Conservation (phyloP, 2,113 vertebrate genomes). For the Azemiops feae region DNA sequence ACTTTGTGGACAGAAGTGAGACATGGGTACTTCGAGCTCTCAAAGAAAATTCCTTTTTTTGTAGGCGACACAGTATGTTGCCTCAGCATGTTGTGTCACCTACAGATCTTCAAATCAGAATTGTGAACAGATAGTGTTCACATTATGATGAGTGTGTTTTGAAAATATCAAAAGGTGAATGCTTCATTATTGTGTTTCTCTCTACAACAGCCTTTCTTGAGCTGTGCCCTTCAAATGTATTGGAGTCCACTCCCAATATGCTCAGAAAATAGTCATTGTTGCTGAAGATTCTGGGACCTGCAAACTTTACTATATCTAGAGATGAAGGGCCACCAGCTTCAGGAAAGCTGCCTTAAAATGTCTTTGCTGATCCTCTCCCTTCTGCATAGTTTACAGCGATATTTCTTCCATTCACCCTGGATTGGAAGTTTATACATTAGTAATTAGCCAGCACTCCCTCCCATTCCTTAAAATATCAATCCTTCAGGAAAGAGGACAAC, state of each 20-base stretch:
- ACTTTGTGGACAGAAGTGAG: background rate
- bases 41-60: background rate
- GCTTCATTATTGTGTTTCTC: background rate
- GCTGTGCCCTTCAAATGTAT: background rate
- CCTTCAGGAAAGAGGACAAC: conserved; percentile 44
- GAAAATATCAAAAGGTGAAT: background rate
- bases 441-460: conserved; percentile 49
- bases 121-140: background rate
- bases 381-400: conserved; percentile 13
- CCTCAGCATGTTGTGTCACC: background rate
- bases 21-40: background rate
- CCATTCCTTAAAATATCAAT: conserved; percentile 44
- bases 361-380: conserved; percentile 20
- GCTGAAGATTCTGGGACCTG: background rate
- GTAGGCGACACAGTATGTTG: background rate
- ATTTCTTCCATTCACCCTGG: conserved; percentile 21
- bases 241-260: background rate
- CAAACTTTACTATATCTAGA: background rate
- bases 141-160: background rate
- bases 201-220: background rate
- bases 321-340: background rate
- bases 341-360: background rate
- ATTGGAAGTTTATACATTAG: conserved; percentile 30
- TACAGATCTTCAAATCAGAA: background rate
- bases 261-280: background rate